These are phyloP conservation scores for Martes martes DNA, from an alignment of 2,113 vertebrate species.

Conservation along the genomic window DNA sequence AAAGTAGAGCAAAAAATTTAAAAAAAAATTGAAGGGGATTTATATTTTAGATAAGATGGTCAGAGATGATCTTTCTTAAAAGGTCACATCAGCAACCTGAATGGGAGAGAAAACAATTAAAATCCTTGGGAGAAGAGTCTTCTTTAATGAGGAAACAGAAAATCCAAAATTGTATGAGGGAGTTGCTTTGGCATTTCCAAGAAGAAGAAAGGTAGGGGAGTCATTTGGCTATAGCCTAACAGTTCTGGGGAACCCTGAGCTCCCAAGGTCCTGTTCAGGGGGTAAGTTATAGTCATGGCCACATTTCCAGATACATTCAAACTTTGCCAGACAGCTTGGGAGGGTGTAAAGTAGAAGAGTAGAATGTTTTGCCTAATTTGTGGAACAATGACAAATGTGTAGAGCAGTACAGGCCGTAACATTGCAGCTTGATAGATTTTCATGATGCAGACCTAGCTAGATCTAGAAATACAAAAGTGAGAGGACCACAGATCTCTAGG, in stretches of 20 bases:
- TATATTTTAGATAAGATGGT: not conserved
- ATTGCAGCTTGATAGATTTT: too few relatives aligned
- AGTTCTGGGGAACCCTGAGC: not conserved
- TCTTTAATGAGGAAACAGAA: not conserved
- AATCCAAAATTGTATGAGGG: not conserved
- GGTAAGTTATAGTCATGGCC: too few relatives aligned
- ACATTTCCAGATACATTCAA: not conserved
- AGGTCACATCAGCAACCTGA: not conserved
- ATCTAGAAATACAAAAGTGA: not conserved
- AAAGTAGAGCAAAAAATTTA: not conserved
- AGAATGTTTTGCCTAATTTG: not conserved
- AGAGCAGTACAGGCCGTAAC: fast-evolving
- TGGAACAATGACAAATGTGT: not conserved
- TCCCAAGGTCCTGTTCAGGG: not conserved
- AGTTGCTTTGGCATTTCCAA: not conserved
- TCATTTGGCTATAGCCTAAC: not conserved
- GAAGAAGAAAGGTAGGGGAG: not conserved
- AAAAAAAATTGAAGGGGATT: fast-evolving
- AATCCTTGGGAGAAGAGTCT: not conserved
- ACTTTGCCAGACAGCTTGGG: not conserved
- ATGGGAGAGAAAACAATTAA: not conserved
- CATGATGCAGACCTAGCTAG: fast-evolving
- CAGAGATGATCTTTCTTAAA: not conserved
- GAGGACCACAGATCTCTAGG: not conserved
- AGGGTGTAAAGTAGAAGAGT: not conserved